Conservation (phyloP, 2,888 invertebrate genomes). For the Allophyes oxyacanthae region DNA sequence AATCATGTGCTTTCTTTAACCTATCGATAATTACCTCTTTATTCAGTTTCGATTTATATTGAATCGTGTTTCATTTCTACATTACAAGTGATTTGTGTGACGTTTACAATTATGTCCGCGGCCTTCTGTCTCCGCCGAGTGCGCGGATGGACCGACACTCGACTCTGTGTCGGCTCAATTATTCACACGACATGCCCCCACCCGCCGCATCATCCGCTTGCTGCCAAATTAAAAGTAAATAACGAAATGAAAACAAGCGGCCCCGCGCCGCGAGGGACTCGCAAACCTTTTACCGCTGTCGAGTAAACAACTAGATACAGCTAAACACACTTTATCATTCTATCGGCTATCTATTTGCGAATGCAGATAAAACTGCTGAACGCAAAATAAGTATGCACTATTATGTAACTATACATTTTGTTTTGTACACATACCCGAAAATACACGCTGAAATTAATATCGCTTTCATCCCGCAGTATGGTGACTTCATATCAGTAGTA, state of each 20-base stretch:
- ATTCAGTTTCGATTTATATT: not conserved
- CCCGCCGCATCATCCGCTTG: constrained; percentile 86
- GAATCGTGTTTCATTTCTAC: not conserved
- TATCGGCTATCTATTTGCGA: constrained; percentile 84
- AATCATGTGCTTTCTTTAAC: not conserved
- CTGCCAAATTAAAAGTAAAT: constrained; percentile 90
- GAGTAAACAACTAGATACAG: constrained; percentile 83
- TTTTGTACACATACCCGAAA: no score
- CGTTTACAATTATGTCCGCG: constrained; percentile 22
- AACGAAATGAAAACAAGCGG: constrained; percentile 88
- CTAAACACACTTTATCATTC: constrained; percentile 87
- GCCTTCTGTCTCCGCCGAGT: constrained; percentile 27
- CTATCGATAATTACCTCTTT: no score
- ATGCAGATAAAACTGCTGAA: constrained; percentile 80
- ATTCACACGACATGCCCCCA: constrained; percentile 84
- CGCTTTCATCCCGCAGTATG: no score
- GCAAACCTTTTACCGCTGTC: constrained; percentile 88
- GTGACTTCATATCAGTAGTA: no score
- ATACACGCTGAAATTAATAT: not conserved
- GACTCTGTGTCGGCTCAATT: constrained; percentile 81
- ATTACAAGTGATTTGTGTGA: constrained; percentile 26
- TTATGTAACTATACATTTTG: constrained; percentile 17
- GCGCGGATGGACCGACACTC: constrained; percentile 64
- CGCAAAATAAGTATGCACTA: constrained; percentile 67
- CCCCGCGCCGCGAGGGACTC: constrained; percentile 83